A percentile compares a stretch with the other conserved stretches of the same genome.
These are phyloP conservation scores for Macrotrachela quadricornifera DNA, from an alignment of 1,140 invertebrate species.

Conservation along the genomic window DNA sequence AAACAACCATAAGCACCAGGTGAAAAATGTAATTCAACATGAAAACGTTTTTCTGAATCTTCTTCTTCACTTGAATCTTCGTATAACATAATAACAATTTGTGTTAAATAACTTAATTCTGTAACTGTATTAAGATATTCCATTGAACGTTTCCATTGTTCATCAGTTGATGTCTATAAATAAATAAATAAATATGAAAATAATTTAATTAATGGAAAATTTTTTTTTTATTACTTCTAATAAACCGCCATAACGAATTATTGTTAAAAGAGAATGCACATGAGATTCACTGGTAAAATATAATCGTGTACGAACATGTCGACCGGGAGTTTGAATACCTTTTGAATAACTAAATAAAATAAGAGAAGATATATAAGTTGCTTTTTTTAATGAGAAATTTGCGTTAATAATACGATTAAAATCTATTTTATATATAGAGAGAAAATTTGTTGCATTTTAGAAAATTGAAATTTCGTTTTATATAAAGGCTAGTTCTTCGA, in stretches of 20 bases:
- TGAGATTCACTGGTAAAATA: slow-evolving; percentile 99
- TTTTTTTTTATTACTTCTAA: slow-evolving; percentile 55
- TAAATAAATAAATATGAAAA: background rate
- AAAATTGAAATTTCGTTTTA: too few species aligned
- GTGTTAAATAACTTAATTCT: slow-evolving; percentile 96
- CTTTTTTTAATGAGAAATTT: too few species aligned
- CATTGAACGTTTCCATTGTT: slow-evolving; percentile 94
- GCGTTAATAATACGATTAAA: too few species aligned
- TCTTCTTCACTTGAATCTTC: slow-evolving; percentile 78
- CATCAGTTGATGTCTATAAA: slow-evolving; percentile 43
- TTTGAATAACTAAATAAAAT: slow-evolving; percentile 57
- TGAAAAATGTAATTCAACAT: slow-evolving; percentile 12
- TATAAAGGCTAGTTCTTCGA: too few species aligned
- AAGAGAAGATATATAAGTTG: slow-evolving; percentile 7
- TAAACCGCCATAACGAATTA: slow-evolving; percentile 74
- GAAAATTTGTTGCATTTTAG: too few species aligned
- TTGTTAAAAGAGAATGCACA: slow-evolving; percentile 86
- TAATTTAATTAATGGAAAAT: too few species aligned
- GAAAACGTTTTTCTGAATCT: slow-evolving; percentile 10
- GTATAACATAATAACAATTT: slow-evolving; percentile 96
- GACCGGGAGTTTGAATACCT: slow-evolving; percentile 83
- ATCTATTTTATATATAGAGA: too few species aligned
- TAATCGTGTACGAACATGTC: slow-evolving; percentile 81
- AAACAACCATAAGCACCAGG: slow-evolving; percentile 2
- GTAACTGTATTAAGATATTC: slow-evolving; percentile 89